Conservation (phyloP, 2,888 invertebrate species). For the Parasteatoda lunata region DNA sequence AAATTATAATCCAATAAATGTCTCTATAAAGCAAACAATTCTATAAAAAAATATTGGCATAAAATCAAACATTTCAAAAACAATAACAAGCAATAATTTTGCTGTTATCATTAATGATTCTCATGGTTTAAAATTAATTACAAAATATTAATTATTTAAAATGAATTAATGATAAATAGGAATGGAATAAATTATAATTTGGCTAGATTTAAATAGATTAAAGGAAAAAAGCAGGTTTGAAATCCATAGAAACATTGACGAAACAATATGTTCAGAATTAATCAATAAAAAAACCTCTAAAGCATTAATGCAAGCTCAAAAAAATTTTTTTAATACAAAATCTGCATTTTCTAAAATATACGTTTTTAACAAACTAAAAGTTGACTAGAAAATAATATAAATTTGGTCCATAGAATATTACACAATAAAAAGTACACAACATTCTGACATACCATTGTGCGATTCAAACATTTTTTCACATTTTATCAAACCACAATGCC, state of each 20-base stretch:
- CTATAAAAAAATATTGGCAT: no score
- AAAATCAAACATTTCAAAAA: no score
- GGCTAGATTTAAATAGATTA: no score
- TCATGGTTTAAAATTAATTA: no score
- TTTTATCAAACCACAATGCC: neutral
- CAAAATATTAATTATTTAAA: no score
- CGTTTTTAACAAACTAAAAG: neutral
- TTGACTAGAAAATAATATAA: neutral
- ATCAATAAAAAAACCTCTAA: neutral
- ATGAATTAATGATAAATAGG: no score
- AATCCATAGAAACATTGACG: neutral
- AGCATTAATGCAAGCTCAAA: neutral
- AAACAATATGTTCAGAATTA: neutral
- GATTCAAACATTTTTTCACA: slow-evolving; percentile 6
- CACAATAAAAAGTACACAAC: neutral
- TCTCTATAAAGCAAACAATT: no score
- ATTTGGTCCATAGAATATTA: neutral
- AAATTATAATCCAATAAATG: no score
- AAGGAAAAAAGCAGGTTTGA: neutral
- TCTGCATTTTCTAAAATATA: neutral
- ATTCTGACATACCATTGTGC: slow-evolving; percentile 17
- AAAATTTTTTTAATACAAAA: neutral
- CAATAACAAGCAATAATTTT: no score
- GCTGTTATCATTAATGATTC: no score
- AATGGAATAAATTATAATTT: no score